Base-by-base conservation (phyloP, 1,140 invertebrate genomes). In the Euura saliciscinereae region DNA sequence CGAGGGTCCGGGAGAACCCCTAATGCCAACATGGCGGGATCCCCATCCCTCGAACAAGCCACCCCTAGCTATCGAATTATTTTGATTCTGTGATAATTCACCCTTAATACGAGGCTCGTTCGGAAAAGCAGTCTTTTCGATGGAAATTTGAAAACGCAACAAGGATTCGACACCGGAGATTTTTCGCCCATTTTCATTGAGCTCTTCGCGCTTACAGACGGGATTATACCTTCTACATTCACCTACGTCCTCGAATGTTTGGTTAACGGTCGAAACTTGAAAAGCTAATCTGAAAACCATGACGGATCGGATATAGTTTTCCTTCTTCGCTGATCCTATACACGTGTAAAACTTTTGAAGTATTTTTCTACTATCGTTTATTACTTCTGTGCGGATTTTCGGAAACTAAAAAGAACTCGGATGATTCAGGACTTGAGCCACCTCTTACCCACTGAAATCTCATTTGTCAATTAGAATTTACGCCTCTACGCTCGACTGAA, bases 41-140 rank as follows among this genome's bases (percentile, higher is more conserved):
- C 75, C 75, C 78, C 78, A 77, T 75, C 82, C 79, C 77, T 79
- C 76, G 78, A 81, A 78, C 77, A 75, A 77, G 78, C 75, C 76
- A 81, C 77, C 80, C 84, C 82, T 73, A 79, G 78, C 80, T 78
- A 82, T 86, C 83, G 85, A 87, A 85, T 86, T 86, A 86, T 86
- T 86, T 84, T 85, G 83, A 86, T 86, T 87, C 83, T 80, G 73
- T 78, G 85, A 86, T 85, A 86, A 86, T 86, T 87, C 84, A 81
- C 77, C 83, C 81, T 79, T 85, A 83, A 85, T 84, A 81, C 78
- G 77, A 46, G 75, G 75, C 78, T 78, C 77, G 66, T 74, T 13
- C 11, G 68, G 43, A 6, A 43, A 13, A 59, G 45, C 8, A 28
- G 45, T 66, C 67, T 77, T 77, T 79, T 75, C 77, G 59, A 79